Base-by-base conservation (phyloP, 2,797 vertebrate species). In the Gorsachius magnificus region DNA sequence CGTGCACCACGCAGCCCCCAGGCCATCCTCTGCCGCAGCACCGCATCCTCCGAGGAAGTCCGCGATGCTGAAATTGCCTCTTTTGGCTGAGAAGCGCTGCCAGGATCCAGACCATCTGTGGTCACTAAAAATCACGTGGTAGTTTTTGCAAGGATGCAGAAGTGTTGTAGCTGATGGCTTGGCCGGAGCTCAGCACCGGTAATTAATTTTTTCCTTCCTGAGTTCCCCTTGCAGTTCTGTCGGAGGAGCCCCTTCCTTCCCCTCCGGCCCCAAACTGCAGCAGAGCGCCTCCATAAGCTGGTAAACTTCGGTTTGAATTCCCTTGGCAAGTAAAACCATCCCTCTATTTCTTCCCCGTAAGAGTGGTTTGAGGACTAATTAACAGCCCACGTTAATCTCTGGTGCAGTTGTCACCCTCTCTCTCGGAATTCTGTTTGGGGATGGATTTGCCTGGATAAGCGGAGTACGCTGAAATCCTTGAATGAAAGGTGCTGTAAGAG, bases 131-230 rank as follows among this genome's bases (percentile, higher is more conserved):
- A 71, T 83, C 81, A 46, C 75, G 1, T 20, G 75, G 92, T 25
- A 8, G 41, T n/a, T 69, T 41, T 38, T 53, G 70, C 74, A 19
- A 75, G 83, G 89, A 33, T 66, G 60, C 86, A 85, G 88, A 45
- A 89, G 45, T 54, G 78, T 84, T 15, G 22, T 70, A 78, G 63
- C 88, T 87, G 88, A 89, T 77, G 88, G 64, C 81, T 95, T 96
- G 95, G 92, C 96, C 1, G 0, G 26, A 11, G n/a, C 85, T 95
- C 95, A 95, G 78, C 90, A 56, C 92, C 48, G 58, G 83, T 93
- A 91, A 95, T 96, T 71, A 77, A 68, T 95, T 93, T 93, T 86
- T 92, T 74, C 79, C 90, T 95, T 96, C 91, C 90, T 79, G 91
- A 94, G 68, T 69, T 79, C 71, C 74, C 45, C 85, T 93, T 0